Base-by-base conservation (phyloP, 2,113 vertebrate species). In the Tretioscincus oriximinensis region DNA sequence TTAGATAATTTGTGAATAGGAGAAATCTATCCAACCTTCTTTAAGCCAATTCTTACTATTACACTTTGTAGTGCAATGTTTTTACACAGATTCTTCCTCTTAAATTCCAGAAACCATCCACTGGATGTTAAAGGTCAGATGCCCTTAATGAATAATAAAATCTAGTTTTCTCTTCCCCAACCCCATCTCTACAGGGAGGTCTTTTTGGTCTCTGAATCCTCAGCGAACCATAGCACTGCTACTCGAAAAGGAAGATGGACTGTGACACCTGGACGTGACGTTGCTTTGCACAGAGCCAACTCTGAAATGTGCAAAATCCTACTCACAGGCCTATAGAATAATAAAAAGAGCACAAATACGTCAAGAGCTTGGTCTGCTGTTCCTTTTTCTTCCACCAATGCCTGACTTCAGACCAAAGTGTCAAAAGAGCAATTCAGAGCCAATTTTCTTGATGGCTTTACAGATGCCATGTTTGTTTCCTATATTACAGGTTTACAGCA, bases 301-400 rank as follows among this genome's bases (percentile, higher is more conserved):
- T 93, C 94, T 5, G 80, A 81, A 67, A 80, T 91, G 90, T 95
- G 94, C 87, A 92, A 41, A 28, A 71, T 86, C 77, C 66, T 94
- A 78, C 87, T 91, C 73, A 1, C 10, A 0, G 67, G 1, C 49
- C 22, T 9, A 28, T 63, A 1, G 22, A 90, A 2, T 11, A n/a
- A 24, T 92, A 84, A 29, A 8, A 45, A 20, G 18, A 22, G 9
- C 14, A 5, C 2, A 1, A 0, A 24, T 80, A 11, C 41, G 20
- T 45, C 26, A 7, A 1, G 45, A 60, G 18, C 20, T 67, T 54
- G 45, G 26, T 12, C 72, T 5, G 3, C 3, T 9, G 3, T 6
- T 54, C 16, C 49, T 76, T 18, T 49, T 61, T 73, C 64, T 29
- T 31, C 26, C 29, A 0, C 0, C 3, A 1, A 14, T 29, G 8